A percentile compares a stretch with the other conserved stretches of the same genome.
phyloP scores from a whole-genome alignment of 2,797 vertebrate genomes.

The Malacoraja senta region DNA sequence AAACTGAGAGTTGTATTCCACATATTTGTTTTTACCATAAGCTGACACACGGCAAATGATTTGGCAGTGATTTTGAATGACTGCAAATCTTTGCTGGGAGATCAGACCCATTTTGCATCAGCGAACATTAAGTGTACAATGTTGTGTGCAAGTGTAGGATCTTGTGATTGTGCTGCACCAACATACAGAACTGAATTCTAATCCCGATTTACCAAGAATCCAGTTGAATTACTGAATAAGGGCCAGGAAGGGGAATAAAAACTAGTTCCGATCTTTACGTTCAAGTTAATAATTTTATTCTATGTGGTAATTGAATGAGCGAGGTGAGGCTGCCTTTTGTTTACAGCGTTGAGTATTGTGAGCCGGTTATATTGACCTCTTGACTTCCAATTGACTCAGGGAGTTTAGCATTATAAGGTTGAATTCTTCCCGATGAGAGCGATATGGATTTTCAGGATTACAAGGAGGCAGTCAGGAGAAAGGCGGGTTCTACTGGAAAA shows the following conservation, averaged over 20 bases:
- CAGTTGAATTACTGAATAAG: background rate
- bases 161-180: background rate
- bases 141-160: background rate
- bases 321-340: background rate
- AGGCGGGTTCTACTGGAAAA: no score
- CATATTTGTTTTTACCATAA: background rate
- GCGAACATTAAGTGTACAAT: background rate
- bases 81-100: background rate
- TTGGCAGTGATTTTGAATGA: background rate
- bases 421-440: no score
- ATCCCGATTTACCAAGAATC: background rate
- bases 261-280: background rate
- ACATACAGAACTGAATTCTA: background rate
- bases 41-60: background rate
- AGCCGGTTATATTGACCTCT: no score
- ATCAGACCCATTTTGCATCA: background rate
- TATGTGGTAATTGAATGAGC: background rate
- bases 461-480: background rate
- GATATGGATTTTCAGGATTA: background rate
- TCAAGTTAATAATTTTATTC: background rate
- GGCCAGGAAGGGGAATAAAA: background rate
- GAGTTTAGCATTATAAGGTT: no score
- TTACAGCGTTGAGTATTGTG: no score
- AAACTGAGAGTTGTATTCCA: background rate
- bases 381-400: no score